Evolutionary conservation across 2,113 vertebrate species (phyloP), one percentile per base, ranked within the genome.

Genomic region (Bos indicus): DNA sequence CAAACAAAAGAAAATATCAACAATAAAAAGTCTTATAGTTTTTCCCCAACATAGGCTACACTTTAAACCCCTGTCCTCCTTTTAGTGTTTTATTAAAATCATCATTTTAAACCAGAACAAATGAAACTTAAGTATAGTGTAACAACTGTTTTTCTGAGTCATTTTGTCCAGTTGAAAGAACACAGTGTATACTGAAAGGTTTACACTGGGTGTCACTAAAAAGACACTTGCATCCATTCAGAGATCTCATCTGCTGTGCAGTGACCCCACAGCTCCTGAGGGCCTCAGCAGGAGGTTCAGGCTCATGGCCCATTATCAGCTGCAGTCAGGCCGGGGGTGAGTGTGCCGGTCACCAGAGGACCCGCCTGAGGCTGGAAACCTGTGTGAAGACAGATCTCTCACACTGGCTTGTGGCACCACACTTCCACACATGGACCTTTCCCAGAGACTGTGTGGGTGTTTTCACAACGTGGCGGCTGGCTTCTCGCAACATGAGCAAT

Each of bases 1-100:
- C 17, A 95, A 86, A 91, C 16, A 80, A 97, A 82, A 91, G 33
- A 26, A 90, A 88, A 67, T 43, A 86, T 59, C 62, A 85, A 84
- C 36, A 91, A 88, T 56, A 60, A 60, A 90, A 74, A 85, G 52
- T 60, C 59, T 74, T 71, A 54, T 40, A 90, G 3, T 59, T 92
- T 89, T 71, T 82, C 52, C 52, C 28, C 25, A 91, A 94, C 80
- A 93, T 25, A 91, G 16, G 52, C 30, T 80, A 87, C 8, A 3
- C 60, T 88, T 64, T 87, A 86, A 88, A 93, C 46, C n/a, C 59
- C 40, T 59, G n/a, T 43, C 43, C 6, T 5, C 30, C 48, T 94
- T 91, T 83, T 6, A 64, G 40, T 54, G 28, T 91, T 36, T 78
- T 54, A 94, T 40, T 94, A 88, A 91, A 95, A 88, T 80, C 15